Base-by-base conservation (phyloP, 37 sponge, comb jelly and placozoan species). In the Spongilla lacustris region DNA sequence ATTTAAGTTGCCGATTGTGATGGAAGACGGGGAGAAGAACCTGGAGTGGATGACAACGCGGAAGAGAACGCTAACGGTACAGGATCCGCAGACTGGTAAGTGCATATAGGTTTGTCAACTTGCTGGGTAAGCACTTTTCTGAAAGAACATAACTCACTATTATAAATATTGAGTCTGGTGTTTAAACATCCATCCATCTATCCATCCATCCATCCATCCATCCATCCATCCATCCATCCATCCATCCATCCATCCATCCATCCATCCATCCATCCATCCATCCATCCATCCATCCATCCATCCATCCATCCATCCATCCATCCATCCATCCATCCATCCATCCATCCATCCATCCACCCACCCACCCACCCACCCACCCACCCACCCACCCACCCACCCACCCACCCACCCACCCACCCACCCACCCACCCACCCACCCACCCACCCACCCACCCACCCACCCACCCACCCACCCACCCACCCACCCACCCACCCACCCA, bases 61-160 rank as follows among this genome's bases (percentile, higher is more conserved):
- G 1, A 58, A 13, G 58, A 58, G 58, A 58, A 19, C 58, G 58
- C 58, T 58, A 58, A 58, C 58, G 58, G 58, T 58, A 58, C 58
- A 58, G 58, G 58, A 58, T 58, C 58, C 58, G 58, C 58, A 58
- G 58, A 58, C 58, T 58, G 58, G 58, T 58, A 58, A 58, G 58
- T 58, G 58, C 58, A 58, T 58, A 58, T 58, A 58, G 58, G 58
- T 58, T 58, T 58, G 58, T 58, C 41, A 41, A 9, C 41, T 41
- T 41, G 41, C 41, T 41, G 41, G 41, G 41, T 41, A 41, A 41
- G 41, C 41, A 41, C 41, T 41, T 41, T 41, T 41, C 41, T 41
- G 41, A 41, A 41, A 41, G 41, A 41, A 41, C 41, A 41, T 41
- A 41, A 41, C 41, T 41, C 41, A 41, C 41, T 41, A 41, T 6